Percentiles rank a stretch among this genome's conserved stretches.
phyloP scores from a whole-genome alignment of 2,888 invertebrate genomes.

The Lomographa bimaculata region DNA sequence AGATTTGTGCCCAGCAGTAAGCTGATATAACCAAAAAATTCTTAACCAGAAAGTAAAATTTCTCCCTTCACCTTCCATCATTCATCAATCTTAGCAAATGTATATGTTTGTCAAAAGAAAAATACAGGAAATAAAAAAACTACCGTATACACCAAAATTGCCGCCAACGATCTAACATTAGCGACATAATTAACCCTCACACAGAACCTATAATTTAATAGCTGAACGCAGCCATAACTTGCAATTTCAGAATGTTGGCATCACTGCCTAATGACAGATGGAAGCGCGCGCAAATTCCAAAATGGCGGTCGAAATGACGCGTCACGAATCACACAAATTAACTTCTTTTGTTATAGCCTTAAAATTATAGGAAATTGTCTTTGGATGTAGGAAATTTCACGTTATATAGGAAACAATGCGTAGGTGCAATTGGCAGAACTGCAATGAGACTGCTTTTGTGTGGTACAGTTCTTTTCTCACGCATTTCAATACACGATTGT shows the following conservation, averaged over 20 bases:
- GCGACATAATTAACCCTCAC: constrained; percentile 61
- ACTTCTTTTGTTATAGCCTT: constrained; percentile 59
- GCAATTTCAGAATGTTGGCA: constrained; percentile 78
- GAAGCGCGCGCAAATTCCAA: constrained; percentile 67
- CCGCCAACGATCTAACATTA: constrained; percentile 49
- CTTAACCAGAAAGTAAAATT: too few species aligned
- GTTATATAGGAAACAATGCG: constrained; percentile 27
- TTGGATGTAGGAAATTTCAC: constrained; percentile 39
- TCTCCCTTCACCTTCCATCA: too few species aligned
- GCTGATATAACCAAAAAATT: too few species aligned
- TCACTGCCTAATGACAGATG: constrained; percentile 77
- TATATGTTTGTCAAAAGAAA: too few species aligned
- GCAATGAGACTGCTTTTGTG: constrained; percentile 25
- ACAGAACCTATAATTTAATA: constrained; percentile 72
- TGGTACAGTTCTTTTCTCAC: constrained; percentile 30
- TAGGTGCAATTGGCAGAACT: constrained; percentile 11
- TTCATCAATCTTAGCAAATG: too few species aligned
- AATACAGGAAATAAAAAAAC: constrained; percentile 5
- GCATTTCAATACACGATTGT: constrained; percentile 28
- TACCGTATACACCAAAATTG: constrained; percentile 35
- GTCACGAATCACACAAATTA: constrained; percentile 70
- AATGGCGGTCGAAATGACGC: constrained; percentile 73
- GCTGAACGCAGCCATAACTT: constrained; percentile 69
- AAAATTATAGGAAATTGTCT: constrained; percentile 48
- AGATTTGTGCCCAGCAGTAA: too few species aligned